Conservation (phyloP, 2,113 vertebrate species). For the Scalopus aquaticus region DNA sequence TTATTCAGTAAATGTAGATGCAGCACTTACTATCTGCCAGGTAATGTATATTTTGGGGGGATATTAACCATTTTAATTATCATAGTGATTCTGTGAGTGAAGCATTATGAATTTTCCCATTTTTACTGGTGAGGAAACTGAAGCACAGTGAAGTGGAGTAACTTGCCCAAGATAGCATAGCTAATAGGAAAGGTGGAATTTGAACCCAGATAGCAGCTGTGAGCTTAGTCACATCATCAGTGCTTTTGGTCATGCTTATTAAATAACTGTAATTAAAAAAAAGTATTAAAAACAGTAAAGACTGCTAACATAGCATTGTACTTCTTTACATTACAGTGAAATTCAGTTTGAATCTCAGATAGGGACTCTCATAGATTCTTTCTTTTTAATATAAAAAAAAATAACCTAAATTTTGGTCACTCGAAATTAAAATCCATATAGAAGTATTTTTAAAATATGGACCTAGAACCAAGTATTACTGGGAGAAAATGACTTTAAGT, state of each 20-base stretch:
- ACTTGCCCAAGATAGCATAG: neutral
- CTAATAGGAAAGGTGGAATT: neutral
- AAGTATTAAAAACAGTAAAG: neutral
- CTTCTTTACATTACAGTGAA: neutral
- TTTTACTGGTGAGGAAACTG: neutral
- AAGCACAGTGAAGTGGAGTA: neutral
- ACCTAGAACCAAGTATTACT: neutral
- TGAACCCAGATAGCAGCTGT: neutral
- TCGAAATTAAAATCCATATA: conserved; percentile 25
- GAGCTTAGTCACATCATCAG: neutral
- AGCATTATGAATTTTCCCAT: neutral
- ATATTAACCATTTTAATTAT: neutral
- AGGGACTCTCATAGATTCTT: neutral
- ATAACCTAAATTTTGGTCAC: neutral
- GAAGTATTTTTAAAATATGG: neutral
- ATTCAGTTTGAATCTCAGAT: neutral
- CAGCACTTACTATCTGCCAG: neutral
- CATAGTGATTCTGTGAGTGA: neutral
- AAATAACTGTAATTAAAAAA: neutral
- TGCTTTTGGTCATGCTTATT: neutral
- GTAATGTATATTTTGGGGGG: neutral
- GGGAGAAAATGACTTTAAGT: neutral
- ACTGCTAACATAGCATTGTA: neutral
- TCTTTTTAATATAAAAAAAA: neutral
- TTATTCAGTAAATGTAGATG: neutral